Percentiles rank a stretch among this genome's conserved stretches.
phyloP scores from a whole-genome alignment of 1,140 invertebrate species.

The Diorhabda carinulata region DNA sequence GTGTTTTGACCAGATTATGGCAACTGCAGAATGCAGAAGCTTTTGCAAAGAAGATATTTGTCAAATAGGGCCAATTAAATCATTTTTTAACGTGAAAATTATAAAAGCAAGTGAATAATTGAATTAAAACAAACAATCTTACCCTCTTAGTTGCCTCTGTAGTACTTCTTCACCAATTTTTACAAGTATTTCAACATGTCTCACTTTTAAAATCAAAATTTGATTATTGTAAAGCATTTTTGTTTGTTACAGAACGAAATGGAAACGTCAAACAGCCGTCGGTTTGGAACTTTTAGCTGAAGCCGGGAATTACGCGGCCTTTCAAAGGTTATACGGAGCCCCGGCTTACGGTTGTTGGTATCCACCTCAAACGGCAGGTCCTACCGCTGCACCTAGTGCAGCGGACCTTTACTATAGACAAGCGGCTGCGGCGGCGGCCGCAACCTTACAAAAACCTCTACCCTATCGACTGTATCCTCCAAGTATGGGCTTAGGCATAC shows the following conservation, averaged over 20 bases:
- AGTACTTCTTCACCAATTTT: no score
- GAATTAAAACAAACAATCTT: no score
- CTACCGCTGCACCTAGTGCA: slow-evolving; percentile 62
- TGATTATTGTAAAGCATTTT: not conserved
- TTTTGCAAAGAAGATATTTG: no score
- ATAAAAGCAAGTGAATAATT: no score
- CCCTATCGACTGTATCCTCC: slow-evolving; percentile 73
- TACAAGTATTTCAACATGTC: no score
- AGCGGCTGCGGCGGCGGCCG: slow-evolving; percentile 65
- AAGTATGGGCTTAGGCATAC: slow-evolving; percentile 57
- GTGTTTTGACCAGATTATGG: no score
- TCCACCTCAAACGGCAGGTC: slow-evolving; percentile 55
- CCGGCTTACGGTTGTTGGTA: slow-evolving; percentile 67
- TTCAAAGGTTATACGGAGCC: slow-evolving; percentile 86
- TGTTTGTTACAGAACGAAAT: slow-evolving; percentile 86
- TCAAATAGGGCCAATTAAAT: no score
- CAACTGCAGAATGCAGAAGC: no score
- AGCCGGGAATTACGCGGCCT: slow-evolving; percentile 93
- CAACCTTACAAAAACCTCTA: slow-evolving; percentile 82
- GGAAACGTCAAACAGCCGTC: slow-evolving; percentile 98
- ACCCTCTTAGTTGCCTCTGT: no score
- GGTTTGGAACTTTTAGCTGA: slow-evolving; percentile 94
- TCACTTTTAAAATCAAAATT: no score
- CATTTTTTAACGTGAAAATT: no score
- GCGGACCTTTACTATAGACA: slow-evolving; percentile 78